These are phyloP conservation scores for Pseudocheirus occidentalis DNA, from an alignment of 2,797 vertebrate genomes.

Conservation along the genomic window DNA sequence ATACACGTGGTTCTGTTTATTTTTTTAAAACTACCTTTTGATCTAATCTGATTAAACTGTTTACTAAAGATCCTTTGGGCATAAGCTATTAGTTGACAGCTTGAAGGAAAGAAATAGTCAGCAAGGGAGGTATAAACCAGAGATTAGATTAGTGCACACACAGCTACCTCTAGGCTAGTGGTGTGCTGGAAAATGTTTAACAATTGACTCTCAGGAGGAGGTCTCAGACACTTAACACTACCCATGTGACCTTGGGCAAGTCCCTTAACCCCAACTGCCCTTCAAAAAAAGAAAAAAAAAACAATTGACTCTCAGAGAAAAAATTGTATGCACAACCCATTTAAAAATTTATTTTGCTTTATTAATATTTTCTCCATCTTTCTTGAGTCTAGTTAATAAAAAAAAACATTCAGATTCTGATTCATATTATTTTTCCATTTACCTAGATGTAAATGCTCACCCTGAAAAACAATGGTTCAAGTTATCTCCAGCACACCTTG, in stretches of 20 bases:
- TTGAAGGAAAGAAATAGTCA: not conserved
- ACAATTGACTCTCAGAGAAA: not conserved
- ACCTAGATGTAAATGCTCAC: not conserved
- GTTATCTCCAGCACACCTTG: not conserved
- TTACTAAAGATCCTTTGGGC: not conserved
- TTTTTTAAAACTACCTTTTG: not conserved
- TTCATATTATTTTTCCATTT: not conserved
- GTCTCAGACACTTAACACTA: too few species aligned
- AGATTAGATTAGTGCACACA: not conserved
- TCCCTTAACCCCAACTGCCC: too few species aligned
- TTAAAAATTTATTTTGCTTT: not conserved
- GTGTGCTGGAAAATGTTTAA: not conserved
- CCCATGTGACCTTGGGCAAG: too few species aligned
- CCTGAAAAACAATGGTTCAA: not conserved
- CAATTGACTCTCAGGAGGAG: not conserved
- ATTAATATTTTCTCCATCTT: not conserved
- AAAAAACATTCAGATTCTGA: not conserved
- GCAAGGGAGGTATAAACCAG: not conserved
- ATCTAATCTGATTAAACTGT: not conserved
- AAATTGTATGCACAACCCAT: not conserved
- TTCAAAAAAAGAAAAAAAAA: too few species aligned
- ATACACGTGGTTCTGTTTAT: not conserved
- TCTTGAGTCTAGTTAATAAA: not conserved
- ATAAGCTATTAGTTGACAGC: not conserved
- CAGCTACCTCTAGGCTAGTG: not conserved